These are phyloP conservation scores for Synanthedon andrenaeformis DNA, from an alignment of 2,888 invertebrate species.

Conservation along the genomic window DNA sequence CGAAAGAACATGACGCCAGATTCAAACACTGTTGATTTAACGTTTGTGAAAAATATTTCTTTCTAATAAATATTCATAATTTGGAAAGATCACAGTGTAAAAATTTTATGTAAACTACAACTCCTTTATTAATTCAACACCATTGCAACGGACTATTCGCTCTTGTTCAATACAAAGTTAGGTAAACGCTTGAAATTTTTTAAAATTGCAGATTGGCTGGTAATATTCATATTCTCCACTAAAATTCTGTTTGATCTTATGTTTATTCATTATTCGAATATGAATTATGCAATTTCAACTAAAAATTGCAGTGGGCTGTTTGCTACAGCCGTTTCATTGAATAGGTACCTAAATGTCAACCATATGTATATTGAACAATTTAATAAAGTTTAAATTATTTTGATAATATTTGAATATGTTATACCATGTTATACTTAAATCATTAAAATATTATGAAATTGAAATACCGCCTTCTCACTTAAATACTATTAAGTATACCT, in stretches of 20 bases:
- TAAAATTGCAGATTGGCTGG: constrained; percentile 61
- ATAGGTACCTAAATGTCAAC: too few species aligned
- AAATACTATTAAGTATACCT: too few species aligned
- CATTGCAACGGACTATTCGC: constrained; percentile 23
- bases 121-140: constrained; percentile 11
- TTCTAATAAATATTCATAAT: constrained; percentile 1
- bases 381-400: too few species aligned
- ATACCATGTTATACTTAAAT: too few species aligned
- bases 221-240: constrained; percentile 46
- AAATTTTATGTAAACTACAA: constrained; percentile 12
- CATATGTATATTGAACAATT: too few species aligned
- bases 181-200: constrained; percentile 29
- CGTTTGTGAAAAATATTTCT: not conserved
- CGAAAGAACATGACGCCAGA: not conserved
- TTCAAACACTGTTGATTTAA: not conserved
- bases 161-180: constrained; percentile 32
- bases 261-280: constrained; percentile 3
- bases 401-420: too few species aligned
- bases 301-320: not conserved
- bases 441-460: too few species aligned
- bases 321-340: too few species aligned
- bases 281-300: not conserved
- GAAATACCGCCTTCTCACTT: too few species aligned
- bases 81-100: constrained; percentile 7
- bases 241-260: constrained; percentile 9